Percentiles rank a stretch among this genome's conserved stretches.
Conservation (phyloP, 2,113 vertebrate species). For the Scomber colias region DNA sequence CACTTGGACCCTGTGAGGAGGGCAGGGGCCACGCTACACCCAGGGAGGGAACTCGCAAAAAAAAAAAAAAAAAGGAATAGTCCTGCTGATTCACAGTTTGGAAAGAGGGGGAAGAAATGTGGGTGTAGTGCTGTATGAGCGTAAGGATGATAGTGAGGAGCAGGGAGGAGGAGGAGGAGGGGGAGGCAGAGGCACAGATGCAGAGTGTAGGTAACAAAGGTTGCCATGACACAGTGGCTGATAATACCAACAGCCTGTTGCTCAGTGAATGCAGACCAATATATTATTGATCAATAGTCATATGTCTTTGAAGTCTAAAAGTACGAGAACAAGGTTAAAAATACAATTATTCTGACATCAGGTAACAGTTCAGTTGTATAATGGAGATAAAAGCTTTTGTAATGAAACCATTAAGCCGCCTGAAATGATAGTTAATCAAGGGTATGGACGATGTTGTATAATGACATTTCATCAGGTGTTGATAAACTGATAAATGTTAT, state of each 20-base stretch:
- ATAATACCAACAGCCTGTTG: slow-evolving; percentile 59
- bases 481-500: neutral
- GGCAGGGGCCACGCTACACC: neutral
- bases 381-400: slow-evolving; percentile 1
- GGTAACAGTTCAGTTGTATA: slow-evolving; percentile 1
- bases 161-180: neutral
- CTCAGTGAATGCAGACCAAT: slow-evolving; percentile 11
- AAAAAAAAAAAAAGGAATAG: neutral
- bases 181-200: slow-evolving; percentile 24
- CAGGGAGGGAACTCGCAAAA: neutral
- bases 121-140: neutral
- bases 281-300: slow-evolving; percentile 4
- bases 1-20: neutral
- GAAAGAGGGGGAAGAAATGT: slow-evolving; percentile 6
- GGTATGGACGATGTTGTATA: neutral
- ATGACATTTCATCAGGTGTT: slow-evolving; percentile 23
- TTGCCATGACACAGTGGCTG: slow-evolving; percentile 60
- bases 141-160: neutral
- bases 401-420: neutral
- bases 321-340: neutral
- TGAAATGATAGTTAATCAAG: neutral
- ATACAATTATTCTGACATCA: neutral
- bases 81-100: neutral
- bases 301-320: neutral
- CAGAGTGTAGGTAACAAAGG: slow-evolving; percentile 55